phyloP scores from a whole-genome alignment of 2,888 invertebrate genomes.

The Pyrgus malvae region DNA sequence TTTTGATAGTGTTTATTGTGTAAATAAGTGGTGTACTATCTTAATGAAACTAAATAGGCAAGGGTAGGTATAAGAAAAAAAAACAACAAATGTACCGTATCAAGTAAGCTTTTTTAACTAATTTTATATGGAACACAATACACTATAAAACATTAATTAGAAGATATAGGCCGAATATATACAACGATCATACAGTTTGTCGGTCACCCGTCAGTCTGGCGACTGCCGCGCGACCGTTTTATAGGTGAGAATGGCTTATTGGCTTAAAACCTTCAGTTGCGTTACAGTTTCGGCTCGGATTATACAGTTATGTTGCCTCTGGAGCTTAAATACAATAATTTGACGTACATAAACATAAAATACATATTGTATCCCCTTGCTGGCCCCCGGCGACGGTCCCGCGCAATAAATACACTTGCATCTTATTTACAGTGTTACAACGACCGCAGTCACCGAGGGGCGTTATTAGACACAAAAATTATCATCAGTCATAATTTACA shows the following conservation, averaged over 20 bases:
- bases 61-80: conserved; percentile 37
- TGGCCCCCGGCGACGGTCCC: conserved; percentile 36
- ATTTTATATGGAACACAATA: conserved; percentile 66
- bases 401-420: conserved; percentile 63
- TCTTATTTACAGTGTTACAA: conserved; percentile 61
- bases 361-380: conserved; percentile 58
- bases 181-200: conserved; percentile 40
- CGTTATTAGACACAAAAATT: conserved; percentile 23
- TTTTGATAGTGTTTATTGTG: no score
- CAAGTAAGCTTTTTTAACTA: conserved; percentile 77
- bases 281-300: conserved; percentile 30
- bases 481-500: conserved; percentile 37
- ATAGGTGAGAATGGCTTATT: neutral
- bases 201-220: neutral
- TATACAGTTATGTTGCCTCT: conserved; percentile 54
- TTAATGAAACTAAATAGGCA: no score
- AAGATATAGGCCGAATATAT: conserved; percentile 56
- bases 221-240: neutral
- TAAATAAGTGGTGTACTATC: no score
- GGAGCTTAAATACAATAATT: conserved; percentile 48
- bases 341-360: conserved; percentile 45
- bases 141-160: conserved; percentile 56
- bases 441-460: conserved; percentile 37
- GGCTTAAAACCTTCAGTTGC: conserved; percentile 5
- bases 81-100: conserved; percentile 60